Evolutionary conservation across 2,113 vertebrate species (phyloP).

Genomic region (Rafetus swinhoei): DNA sequence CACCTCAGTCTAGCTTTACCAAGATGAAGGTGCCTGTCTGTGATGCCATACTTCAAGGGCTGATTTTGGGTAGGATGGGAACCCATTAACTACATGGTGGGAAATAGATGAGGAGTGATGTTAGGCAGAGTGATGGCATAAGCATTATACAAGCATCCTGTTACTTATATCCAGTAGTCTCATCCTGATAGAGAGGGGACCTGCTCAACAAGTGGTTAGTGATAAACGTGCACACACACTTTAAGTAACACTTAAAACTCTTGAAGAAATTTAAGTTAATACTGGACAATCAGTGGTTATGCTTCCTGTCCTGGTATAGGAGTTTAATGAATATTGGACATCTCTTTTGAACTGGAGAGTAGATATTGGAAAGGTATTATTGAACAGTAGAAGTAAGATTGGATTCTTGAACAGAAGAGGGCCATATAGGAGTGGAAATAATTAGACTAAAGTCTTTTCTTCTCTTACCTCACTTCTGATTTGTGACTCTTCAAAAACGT

Average conservation of each 20-base stretch:
- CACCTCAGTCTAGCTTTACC: background rate
- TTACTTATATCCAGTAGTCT: background rate
- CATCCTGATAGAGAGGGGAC: background rate
- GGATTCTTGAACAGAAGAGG: background rate
- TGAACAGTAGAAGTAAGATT: slow-evolving; percentile 24
- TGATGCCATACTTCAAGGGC: background rate
- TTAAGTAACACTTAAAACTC: background rate
- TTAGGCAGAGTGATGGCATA: background rate
- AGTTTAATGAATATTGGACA: slow-evolving; percentile 9
- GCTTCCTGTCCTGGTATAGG: slow-evolving; percentile 11
- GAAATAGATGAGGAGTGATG: background rate
- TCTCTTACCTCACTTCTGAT: background rate
- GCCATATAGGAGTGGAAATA: slow-evolving; percentile 13
- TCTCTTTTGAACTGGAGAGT: background rate
- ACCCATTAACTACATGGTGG: background rate
- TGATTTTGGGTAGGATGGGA: background rate
- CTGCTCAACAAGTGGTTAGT: background rate
- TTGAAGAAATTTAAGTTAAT: slow-evolving; percentile 1
- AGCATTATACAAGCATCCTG: background rate
- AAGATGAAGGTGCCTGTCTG: background rate
- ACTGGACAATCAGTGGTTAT: slow-evolving; percentile 18
- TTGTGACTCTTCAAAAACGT: slow-evolving; percentile 23
- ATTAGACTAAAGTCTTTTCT: background rate
- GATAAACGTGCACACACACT: background rate
- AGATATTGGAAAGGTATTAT: background rate